Conservation (phyloP, 2,113 vertebrate genomes). For the Xyrauchen texanus region DNA sequence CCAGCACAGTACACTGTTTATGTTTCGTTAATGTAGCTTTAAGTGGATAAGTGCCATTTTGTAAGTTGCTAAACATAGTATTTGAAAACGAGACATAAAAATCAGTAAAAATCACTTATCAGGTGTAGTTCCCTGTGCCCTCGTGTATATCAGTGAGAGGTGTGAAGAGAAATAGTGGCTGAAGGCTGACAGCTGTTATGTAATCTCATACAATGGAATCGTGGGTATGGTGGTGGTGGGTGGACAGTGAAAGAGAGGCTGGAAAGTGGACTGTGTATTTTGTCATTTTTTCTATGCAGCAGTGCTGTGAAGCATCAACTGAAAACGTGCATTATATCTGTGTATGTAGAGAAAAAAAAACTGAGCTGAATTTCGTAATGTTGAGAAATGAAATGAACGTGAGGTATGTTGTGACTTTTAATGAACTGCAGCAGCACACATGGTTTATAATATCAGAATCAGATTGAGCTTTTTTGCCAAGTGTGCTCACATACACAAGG, state of each 20-base stretch:
- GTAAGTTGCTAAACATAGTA: not conserved
- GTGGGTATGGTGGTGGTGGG: conserved; percentile 35
- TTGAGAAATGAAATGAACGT: no score
- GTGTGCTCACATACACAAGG: no score
- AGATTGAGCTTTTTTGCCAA: no score
- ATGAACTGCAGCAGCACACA: no score
- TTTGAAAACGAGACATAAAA: not conserved
- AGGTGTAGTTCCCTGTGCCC: not conserved
- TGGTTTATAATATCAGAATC: no score
- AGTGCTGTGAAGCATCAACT: not conserved
- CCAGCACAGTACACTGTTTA: conserved; percentile 4
- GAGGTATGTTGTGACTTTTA: no score
- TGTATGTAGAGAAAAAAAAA: no score
- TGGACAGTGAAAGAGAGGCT: conserved; percentile 34
- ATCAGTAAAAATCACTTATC: no score
- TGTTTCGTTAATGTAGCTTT: conserved; percentile 2
- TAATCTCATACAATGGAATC: conserved; percentile 44
- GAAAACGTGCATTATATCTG: not conserved
- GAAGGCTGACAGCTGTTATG: conserved; percentile 46
- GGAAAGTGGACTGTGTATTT: conserved; percentile 22
- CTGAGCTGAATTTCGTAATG: no score
- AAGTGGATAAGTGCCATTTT: not conserved
- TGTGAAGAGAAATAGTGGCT: conserved; percentile 13
- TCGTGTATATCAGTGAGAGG: conserved; percentile 12
- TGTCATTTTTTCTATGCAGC: not conserved